Conservation (phyloP, 2,113 vertebrate genomes). For the Sebastes fasciatus region DNA sequence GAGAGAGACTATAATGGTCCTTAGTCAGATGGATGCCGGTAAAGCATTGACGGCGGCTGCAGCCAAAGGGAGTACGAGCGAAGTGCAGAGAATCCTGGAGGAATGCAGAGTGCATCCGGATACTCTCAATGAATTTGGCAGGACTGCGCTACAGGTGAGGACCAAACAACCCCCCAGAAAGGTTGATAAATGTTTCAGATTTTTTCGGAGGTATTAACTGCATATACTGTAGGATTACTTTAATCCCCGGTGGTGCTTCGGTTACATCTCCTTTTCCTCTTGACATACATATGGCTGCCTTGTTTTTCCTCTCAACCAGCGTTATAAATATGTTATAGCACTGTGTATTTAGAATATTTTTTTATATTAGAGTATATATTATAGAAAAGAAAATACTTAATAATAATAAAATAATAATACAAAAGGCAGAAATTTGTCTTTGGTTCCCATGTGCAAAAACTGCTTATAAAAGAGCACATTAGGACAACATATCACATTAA, state of each 20-base stretch:
- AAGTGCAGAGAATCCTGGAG: constrained; percentile 88
- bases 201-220: not conserved
- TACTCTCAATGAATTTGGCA: constrained; percentile 88
- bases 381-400: not conserved
- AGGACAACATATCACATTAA: no score
- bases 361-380: not conserved
- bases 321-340: not conserved
- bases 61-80: constrained; percentile 85
- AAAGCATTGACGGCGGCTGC: constrained; percentile 89
- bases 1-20: constrained; percentile 82
- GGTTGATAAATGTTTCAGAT: not conserved
- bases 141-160: constrained; percentile 90
- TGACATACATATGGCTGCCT: not conserved
- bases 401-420: no score
- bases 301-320: not conserved
- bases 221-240: no score
- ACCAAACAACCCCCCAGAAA: not conserved
- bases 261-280: not conserved
- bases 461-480: no score
- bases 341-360: not conserved
- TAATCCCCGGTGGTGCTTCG: not conserved
- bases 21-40: constrained; percentile 86
- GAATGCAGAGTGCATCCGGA: constrained; percentile 88
- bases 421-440: no score
- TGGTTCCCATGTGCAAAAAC: no score